Percentiles rank a stretch among this genome's conserved stretches.
Conservation (phyloP, 2,113 vertebrate species). For the Myotis davidii region DNA sequence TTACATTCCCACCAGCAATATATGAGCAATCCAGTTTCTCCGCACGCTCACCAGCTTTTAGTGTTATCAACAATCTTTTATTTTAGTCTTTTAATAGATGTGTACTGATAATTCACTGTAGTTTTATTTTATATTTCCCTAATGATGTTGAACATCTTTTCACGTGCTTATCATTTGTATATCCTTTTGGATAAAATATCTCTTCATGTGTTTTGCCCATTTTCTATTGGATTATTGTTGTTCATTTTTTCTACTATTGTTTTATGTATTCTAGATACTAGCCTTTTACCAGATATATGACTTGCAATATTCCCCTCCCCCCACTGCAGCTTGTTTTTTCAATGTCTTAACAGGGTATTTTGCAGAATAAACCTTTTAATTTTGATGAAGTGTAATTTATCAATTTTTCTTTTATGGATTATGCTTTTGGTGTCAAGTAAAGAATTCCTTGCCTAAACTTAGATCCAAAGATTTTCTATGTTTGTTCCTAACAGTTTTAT, state of each 20-base stretch:
- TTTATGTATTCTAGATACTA: not conserved
- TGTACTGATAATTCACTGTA: not conserved
- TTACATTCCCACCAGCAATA: not conserved
- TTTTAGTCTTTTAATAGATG: not conserved
- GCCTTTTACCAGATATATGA: not conserved
- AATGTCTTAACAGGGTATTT: not conserved
- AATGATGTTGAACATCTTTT: not conserved
- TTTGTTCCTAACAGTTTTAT: not conserved
- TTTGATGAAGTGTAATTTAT: not conserved
- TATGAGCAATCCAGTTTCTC: not conserved
- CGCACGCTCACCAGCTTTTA: not conserved
- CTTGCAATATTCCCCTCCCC: not conserved
- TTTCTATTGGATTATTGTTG: not conserved
- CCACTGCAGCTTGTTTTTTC: not conserved
- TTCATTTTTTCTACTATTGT: not conserved
- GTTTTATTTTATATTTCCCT: conserved; percentile 24
- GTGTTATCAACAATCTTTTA: not conserved
- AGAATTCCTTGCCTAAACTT: not conserved
- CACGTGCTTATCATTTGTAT: not conserved
- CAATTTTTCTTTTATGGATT: not conserved
- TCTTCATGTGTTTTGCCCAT: not conserved
- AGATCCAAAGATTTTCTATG: not conserved
- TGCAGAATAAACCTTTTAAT: not conserved
- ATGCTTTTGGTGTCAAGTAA: not conserved
- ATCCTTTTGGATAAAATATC: not conserved